Percentiles rank a stretch among this genome's conserved stretches.
These are phyloP conservation scores for Chondrosia reniformis DNA, from an alignment of 37 sponge, comb jelly and placozoan species.

Conservation along the genomic window DNA sequence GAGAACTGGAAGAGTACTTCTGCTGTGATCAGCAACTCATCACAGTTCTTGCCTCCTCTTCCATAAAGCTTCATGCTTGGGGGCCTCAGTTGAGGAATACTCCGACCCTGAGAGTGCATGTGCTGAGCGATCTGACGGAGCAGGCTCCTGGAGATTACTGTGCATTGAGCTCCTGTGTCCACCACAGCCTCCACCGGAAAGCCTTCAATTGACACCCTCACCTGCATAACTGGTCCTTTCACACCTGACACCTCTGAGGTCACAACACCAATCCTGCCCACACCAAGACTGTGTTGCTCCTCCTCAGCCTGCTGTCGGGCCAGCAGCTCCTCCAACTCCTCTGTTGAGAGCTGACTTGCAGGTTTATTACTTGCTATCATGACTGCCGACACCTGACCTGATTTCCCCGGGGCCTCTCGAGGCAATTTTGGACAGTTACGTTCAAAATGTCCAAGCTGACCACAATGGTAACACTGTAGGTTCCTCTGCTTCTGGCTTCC, in stretches of 20 bases:
- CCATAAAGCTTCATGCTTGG: constrained; percentile 9
- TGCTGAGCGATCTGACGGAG: background rate
- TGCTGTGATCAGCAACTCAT: constrained; percentile 22
- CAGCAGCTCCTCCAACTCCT: background rate
- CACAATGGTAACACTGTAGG: background rate
- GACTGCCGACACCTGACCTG: background rate
- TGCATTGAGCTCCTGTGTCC: constrained; percentile 18
- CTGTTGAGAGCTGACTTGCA: background rate
- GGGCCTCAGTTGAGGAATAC: background rate
- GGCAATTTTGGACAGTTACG: constrained; percentile 1
- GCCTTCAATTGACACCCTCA: constrained; percentile 7
- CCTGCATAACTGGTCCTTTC: background rate
- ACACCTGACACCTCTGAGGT: background rate
- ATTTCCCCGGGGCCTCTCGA: constrained; percentile 1
- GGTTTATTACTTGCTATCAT: background rate
- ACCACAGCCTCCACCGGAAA: constrained; percentile 18
- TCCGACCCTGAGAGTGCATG: background rate
- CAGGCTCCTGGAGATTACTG: constrained; percentile 1
- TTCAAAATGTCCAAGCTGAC: background rate
- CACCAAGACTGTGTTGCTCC: background rate
- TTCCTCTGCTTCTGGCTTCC: background rate
- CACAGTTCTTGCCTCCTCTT: background rate
- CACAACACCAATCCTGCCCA: background rate
- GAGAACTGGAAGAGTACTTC: constrained; percentile 5
- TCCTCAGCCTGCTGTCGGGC: background rate